Evolutionary conservation across 2,888 invertebrate species (phyloP).

Genomic region (Drosophila incognita): DNA sequence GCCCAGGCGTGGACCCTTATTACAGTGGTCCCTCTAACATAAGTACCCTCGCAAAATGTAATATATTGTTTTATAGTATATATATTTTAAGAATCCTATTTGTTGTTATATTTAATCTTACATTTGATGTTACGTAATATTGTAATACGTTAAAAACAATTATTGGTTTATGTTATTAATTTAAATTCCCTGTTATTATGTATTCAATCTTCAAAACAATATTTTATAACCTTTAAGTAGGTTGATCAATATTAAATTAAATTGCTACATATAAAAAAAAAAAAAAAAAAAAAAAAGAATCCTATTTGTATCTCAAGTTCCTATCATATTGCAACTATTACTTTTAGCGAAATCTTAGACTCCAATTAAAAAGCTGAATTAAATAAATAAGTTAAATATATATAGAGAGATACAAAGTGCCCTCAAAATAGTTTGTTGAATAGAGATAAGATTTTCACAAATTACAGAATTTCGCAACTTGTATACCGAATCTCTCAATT

Average conservation of each 20-base stretch:
- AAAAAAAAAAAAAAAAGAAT: neutral
- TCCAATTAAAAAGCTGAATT: neutral
- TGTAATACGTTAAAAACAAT: no score
- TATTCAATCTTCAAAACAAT: no score
- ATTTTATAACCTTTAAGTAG: no score
- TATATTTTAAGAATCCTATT: neutral
- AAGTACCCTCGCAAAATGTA: neutral
- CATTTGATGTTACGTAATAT: no score
- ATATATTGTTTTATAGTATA: neutral
- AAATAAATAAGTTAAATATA: neutral
- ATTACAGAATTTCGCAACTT: neutral
- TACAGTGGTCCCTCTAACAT: conserved; percentile 19
- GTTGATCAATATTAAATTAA: no score
- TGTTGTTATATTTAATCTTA: no score
- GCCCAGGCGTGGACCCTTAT: conserved; percentile 63
- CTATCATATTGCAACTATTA: neutral
- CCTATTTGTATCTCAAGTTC: neutral
- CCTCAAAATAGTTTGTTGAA: neutral
- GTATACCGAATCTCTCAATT: neutral
- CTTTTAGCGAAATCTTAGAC: neutral
- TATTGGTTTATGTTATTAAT: no score
- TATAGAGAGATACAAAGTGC: neutral
- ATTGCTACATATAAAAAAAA: no score
- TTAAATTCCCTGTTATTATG: no score
- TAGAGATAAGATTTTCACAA: neutral